A percentile compares a stretch with the other conserved stretches of the same genome.
phyloP scores from a whole-genome alignment of 2,888 invertebrate genomes.

The Dysmachus trigonus region DNA sequence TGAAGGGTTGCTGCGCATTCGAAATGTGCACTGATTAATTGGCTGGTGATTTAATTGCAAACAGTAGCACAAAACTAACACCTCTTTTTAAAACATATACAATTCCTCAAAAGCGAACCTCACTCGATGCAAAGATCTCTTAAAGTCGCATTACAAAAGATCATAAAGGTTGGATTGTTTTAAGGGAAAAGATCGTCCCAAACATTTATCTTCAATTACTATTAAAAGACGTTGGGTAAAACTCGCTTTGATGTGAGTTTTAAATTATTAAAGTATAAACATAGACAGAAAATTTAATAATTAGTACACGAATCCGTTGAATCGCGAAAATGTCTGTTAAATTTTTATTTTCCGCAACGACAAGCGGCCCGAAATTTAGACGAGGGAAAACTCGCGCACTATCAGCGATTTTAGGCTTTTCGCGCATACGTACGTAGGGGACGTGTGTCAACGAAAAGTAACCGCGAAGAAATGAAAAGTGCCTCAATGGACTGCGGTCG shows the following conservation, averaged over 20 bases:
- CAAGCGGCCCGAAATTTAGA: conserved; percentile 1
- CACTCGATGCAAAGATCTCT: background rate
- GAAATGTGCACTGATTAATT: background rate
- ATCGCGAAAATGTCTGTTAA: conserved; percentile 6
- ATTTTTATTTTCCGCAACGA: background rate
- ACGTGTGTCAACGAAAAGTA: conserved; percentile 54
- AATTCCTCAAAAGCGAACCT: background rate
- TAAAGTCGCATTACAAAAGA: background rate
- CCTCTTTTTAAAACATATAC: background rate
- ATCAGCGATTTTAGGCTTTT: conserved; percentile 35
- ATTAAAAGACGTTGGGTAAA: background rate
- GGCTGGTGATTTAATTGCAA: background rate
- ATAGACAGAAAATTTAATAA: background rate
- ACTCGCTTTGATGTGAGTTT: background rate
- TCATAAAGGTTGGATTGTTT: background rate
- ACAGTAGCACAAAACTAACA: background rate
- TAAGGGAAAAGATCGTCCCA: background rate
- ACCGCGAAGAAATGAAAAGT: conserved; percentile 65
- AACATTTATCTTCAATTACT: background rate
- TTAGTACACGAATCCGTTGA: conserved; percentile 1
- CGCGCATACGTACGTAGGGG: conserved; percentile 45
- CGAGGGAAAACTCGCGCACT: conserved; percentile 20
- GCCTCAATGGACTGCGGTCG: conserved; percentile 60
- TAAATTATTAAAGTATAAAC: background rate
- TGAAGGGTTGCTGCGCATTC: background rate